These are phyloP conservation scores for Brachionus koreanus DNA, from an alignment of 1,140 invertebrate species.

Conservation along the genomic window DNA sequence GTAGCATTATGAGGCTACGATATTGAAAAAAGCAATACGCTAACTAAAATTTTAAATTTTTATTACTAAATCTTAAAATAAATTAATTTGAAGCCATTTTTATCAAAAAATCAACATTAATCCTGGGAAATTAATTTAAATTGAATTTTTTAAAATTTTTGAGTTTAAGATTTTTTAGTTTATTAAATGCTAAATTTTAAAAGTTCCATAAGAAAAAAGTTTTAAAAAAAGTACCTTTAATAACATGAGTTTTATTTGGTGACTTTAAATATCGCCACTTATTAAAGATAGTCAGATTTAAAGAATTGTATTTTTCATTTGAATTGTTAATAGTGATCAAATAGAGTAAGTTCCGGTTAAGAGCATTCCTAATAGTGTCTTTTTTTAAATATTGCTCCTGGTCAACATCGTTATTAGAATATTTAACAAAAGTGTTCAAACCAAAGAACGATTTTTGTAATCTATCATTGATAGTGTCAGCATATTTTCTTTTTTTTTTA, in stretches of 20 bases:
- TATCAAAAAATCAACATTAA: neutral
- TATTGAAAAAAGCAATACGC: too few relatives aligned
- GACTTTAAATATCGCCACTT: slow-evolving; percentile 1
- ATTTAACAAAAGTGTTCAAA: slow-evolving; percentile 14
- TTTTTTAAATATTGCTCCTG: neutral
- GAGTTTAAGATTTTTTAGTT: neutral
- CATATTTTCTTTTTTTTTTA: slow-evolving; percentile 7
- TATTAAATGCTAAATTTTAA: too few relatives aligned
- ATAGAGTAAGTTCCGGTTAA: slow-evolving; percentile 4
- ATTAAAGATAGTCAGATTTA: slow-evolving; percentile 27
- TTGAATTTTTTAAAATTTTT: neutral
- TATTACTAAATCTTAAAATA: neutral
- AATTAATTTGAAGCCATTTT: neutral
- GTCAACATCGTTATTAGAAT: neutral
- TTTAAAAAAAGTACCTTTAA: neutral
- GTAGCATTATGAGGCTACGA: too few relatives aligned
- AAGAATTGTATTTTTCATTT: slow-evolving; percentile 27
- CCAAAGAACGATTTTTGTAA: neutral
- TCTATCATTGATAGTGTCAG: slow-evolving; percentile 26
- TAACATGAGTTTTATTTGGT: neutral
- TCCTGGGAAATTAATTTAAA: neutral
- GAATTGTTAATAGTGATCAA: slow-evolving; percentile 4
- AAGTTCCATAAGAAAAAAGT: neutral
- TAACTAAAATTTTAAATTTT: neutral
- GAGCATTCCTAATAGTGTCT: neutral